A percentile compares a stretch with the other conserved stretches of the same genome.
Evolutionary conservation across 2,888 invertebrate genomes (phyloP).

Genomic region (Limnephilus lunatus): DNA sequence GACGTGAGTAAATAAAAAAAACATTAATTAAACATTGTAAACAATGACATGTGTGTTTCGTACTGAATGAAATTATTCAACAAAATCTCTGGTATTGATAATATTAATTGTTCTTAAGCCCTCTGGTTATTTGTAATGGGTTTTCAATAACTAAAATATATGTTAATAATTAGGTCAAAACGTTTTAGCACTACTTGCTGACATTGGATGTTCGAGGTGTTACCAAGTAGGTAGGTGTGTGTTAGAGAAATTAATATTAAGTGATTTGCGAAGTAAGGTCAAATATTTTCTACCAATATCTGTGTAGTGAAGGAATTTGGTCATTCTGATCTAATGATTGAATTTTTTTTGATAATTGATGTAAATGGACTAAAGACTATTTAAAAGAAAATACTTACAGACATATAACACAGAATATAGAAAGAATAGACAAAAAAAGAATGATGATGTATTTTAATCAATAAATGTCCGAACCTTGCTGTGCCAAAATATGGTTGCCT

Average conservation of each 20-base stretch:
- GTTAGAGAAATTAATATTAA: neutral
- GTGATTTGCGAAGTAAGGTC: neutral
- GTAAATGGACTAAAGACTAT: no score
- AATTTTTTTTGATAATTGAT: no score
- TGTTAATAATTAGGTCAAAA: slow-evolving; percentile 22
- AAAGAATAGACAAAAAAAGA: no score
- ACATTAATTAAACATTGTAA: neutral
- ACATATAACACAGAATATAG: no score
- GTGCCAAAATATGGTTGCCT: no score
- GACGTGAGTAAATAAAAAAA: no score
- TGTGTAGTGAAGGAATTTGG: neutral
- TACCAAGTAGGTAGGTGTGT: neutral
- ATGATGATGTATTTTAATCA: no score
- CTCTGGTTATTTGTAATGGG: neutral
- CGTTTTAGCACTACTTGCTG: neutral
- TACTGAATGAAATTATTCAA: neutral
- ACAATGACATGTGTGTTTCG: neutral
- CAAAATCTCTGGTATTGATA: neutral
- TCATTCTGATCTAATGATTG: neutral
- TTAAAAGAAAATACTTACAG: no score
- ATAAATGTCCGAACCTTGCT: no score
- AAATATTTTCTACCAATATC: neutral
- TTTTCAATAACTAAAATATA: neutral
- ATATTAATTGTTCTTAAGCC: neutral
- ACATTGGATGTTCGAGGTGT: slow-evolving; percentile 27